Evolutionary conservation across 2,113 vertebrate species (phyloP), one percentile per base, ranked within the genome.

Genomic region (Columbina picui): DNA sequence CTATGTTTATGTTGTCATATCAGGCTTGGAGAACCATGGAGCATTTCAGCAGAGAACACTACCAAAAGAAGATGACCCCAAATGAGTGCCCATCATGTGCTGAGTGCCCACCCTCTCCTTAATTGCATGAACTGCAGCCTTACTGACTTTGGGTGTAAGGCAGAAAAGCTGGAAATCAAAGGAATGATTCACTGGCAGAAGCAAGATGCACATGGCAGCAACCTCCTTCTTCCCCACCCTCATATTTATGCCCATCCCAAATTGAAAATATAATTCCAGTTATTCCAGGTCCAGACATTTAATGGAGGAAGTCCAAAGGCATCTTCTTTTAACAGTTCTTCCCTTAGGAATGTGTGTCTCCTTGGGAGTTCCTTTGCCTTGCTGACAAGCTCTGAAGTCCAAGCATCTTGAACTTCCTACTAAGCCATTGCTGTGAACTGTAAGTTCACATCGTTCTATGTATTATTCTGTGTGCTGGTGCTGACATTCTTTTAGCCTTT

Each of bases 241-340:
- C 60, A 83, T 84, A 84, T 43, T 92, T 53, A 60, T 65, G 73
- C 93, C 84, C 52, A 67, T 93, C 64, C 89, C 59, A 59, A 70
- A 78, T 47, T 12, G 20, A 87, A 93, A 92, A 75, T 80, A 84
- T 79, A 67, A 41, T 93, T 96, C 92, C 89, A 94, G 83, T 90
- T 97, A 68, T 96, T 84, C 94, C 76, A 78, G 86, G 68, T 87
- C 23, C 23, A 81, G 30, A 38, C 23, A 75, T 81, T 75, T 71
- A n/a, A 11, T 78, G 56, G 45, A 89, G 60, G 84, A 91, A 77
- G 49, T 88, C 60, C 0, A 1, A 90, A 92, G 68, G 88, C 1
- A 30, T 1, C 2, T 41, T 93, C 52, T 77, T 90, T 89, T 81
- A 74, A 55, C 73, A 86, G 34, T 39, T 90, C 86, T 95, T 84